phyloP scores from a whole-genome alignment of 2,797 vertebrate species.

The Silurus aristotelis region DNA sequence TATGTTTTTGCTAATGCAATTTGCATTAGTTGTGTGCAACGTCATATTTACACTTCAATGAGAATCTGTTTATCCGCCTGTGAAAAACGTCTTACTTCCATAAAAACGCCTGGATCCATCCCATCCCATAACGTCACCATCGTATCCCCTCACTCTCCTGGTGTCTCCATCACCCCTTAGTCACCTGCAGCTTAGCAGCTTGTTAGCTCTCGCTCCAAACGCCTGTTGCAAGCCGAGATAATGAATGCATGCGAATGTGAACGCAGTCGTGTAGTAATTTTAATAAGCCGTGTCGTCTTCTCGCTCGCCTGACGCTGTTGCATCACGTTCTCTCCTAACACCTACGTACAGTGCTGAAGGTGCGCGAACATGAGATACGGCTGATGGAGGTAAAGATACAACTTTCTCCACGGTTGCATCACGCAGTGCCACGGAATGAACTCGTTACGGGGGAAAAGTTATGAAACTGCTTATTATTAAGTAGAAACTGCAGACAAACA shows the following conservation, averaged over 20 bases:
- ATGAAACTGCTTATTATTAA: neutral
- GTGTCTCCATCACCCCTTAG: neutral
- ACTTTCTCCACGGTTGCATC: slow-evolving; percentile 34
- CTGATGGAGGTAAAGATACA: slow-evolving; percentile 1
- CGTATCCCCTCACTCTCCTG: neutral
- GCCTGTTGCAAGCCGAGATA: neutral
- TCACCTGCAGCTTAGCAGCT: slow-evolving; percentile 8
- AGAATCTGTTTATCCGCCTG: neutral
- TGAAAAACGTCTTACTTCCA: neutral
- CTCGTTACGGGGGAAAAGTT: neutral
- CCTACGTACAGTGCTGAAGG: neutral
- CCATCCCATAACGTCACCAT: neutral
- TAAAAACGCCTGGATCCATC: neutral
- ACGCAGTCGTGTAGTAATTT: neutral
- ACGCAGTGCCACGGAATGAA: neutral
- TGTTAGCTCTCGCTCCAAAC: neutral
- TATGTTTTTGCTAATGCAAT: neutral
- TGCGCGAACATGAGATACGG: neutral
- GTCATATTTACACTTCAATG: neutral
- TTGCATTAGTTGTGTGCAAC: neutral
- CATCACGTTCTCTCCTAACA: neutral
- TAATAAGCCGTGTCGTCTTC: neutral
- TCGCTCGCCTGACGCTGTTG: neutral
- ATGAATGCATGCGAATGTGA: slow-evolving; percentile 11
- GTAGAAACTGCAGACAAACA: neutral